Evolutionary conservation across 2,888 invertebrate genomes (phyloP).

Genomic region (Busseola fusca): DNA sequence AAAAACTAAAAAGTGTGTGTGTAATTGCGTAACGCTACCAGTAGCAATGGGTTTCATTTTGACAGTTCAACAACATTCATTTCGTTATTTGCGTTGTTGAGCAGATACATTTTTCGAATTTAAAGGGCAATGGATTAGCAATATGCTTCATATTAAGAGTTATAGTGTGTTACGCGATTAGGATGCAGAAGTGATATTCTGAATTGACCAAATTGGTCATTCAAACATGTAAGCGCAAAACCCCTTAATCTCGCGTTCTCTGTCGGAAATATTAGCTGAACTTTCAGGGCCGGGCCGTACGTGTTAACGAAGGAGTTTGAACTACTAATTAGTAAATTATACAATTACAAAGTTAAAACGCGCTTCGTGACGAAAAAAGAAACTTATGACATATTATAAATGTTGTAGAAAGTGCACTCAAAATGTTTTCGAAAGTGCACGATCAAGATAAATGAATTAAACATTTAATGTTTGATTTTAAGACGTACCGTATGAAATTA

Average conservation of each 20-base stretch:
- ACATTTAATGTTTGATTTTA: constrained; percentile 66
- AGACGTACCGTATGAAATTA: constrained; percentile 39
- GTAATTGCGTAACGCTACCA: too few species aligned
- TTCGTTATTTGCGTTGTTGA: too few species aligned
- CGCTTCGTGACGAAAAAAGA: constrained; percentile 53
- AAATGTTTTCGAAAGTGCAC: constrained; percentile 68
- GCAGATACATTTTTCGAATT: too few species aligned
- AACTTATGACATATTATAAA: constrained; percentile 55
- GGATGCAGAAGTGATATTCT: too few species aligned
- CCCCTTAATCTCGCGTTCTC: neutral
- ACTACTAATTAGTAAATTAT: constrained; percentile 41
- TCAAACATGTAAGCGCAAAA: neutral
- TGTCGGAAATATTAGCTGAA: neutral
- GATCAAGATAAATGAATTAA: constrained; percentile 57
- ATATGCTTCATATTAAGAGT: too few species aligned
- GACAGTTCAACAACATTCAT: too few species aligned
- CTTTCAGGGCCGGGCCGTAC: constrained; percentile 7
- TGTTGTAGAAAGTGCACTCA: constrained; percentile 67
- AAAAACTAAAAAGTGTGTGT: too few species aligned
- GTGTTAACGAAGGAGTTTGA: constrained; percentile 1
- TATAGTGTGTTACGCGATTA: too few species aligned
- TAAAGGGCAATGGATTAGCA: too few species aligned
- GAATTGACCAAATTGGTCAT: neutral
- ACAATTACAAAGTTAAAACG: constrained; percentile 54
- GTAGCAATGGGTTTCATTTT: too few species aligned